Evolutionary conservation across 2,888 invertebrate genomes (phyloP), one percentile per base, ranked within the genome.

Genomic region (Trissolcus brochymenae): DNA sequence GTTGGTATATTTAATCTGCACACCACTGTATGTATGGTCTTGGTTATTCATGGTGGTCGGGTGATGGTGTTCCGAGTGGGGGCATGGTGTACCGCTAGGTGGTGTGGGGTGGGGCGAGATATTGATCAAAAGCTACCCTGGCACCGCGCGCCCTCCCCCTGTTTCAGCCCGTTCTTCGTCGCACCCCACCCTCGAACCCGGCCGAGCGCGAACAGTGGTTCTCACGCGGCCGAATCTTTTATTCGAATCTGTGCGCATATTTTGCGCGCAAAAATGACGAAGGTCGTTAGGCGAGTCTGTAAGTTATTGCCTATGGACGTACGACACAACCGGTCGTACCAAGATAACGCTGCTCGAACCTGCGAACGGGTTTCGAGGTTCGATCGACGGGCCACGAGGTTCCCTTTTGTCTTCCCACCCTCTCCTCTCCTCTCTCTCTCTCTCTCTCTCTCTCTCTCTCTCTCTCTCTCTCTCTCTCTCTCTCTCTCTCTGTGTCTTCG

Each of bases 81-180:
- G 83, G 84, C 78, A 87, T 85, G 87, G 85, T 86, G 85, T 86
- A 84, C 87, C 83, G 83, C 83, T 82, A 81, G 85, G 85, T 83
- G 85, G 81, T 82, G 81, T 81, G 84, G 85, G 84, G 85, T 86
- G 87, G 88, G 87, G 85, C 86, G 87, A 88, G 88, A 89, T 88
- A 87, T 88, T 88, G 88, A 88, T 88, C 88, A 88, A 88, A 88
- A 88, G 87, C 88, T 88, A 88, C 88, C 88, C 88, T 87, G 87
- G 87, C 87, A 87, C 86, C 87, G 19, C 25, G 70, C 70, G 35
- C 75, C 57, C 75, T 79, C 78, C 65, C 76, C 82, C 82, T 82
- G 81, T 82, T 74, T 79, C 80, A 76, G 77, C 70, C 80, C 80
- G 60, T 53, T 76, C 81, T 71, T 78, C 81, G 82, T 84, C 84